Conservation (phyloP, 1,140 invertebrate species). For the Lasioglossum albipes region DNA sequence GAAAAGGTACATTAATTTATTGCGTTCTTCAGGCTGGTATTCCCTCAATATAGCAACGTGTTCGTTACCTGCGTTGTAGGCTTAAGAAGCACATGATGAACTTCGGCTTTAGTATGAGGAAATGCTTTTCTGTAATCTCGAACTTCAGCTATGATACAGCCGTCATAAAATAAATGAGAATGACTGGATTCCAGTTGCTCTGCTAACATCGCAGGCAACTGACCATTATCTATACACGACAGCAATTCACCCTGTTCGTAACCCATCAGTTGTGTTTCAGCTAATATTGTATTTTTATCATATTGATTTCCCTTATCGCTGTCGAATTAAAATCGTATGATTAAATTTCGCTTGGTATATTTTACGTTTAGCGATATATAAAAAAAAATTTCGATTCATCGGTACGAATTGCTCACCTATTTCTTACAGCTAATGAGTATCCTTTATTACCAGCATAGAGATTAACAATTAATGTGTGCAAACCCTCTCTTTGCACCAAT, state of each 20-base stretch:
- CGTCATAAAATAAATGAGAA: conserved; percentile 92
- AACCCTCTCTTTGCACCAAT: conserved; percentile 89
- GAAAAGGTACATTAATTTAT: background rate
- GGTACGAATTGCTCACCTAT: conserved; percentile 65
- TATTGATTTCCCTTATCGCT: conserved; percentile 76
- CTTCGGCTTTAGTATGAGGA: conserved; percentile 84
- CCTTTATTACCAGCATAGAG: conserved; percentile 95
- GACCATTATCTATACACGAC: conserved; percentile 90
- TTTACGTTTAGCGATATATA: background rate
- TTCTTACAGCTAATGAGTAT: conserved; percentile 90
- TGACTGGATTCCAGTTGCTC: conserved; percentile 91
- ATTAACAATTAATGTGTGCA: conserved; percentile 94
- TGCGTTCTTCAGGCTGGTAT: background rate
- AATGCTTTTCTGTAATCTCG: conserved; percentile 91
- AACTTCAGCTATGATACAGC: conserved; percentile 95
- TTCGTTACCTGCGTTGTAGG: conserved; percentile 89
- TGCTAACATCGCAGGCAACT: conserved; percentile 91
- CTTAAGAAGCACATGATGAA: conserved; percentile 92
- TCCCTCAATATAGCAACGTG: background rate
- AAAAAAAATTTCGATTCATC: background rate
- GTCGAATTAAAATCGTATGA: conserved; percentile 44
- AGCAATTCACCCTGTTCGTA: conserved; percentile 89
- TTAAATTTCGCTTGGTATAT: background rate
- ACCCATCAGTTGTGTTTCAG: conserved; percentile 88
- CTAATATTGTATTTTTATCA: conserved; percentile 83